These are phyloP conservation scores for Lordiphosa mommai DNA, from an alignment of 1,140 invertebrate genomes.

Conservation along the genomic window DNA sequence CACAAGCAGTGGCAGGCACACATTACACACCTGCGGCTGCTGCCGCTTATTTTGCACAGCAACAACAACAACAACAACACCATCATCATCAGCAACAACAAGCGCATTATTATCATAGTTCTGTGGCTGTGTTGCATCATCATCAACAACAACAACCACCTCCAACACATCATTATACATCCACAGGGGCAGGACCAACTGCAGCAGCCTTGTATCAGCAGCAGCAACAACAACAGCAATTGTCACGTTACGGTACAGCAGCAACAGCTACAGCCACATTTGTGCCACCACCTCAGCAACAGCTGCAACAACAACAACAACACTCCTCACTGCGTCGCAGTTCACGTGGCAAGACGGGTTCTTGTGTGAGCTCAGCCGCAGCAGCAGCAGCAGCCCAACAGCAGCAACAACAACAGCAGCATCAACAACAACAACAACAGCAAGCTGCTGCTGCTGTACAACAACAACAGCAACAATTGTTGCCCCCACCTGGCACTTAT, in stretches of 20 bases:
- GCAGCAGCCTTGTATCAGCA: constrained; percentile 56
- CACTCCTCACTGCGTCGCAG: constrained; percentile 74
- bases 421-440: constrained; percentile 35
- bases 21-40: constrained; percentile 53
- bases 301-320: constrained; percentile 49
- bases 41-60: constrained; percentile 55
- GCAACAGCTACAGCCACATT: constrained; percentile 50
- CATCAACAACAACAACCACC: constrained; percentile 44
- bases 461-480: constrained; percentile 41
- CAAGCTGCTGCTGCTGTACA: too few relatives aligned
- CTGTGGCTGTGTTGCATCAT: constrained; percentile 52
- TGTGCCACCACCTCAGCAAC: constrained; percentile 56
- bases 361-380: constrained; percentile 78
- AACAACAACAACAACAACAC: constrained; percentile 50
- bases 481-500: constrained; percentile 45
- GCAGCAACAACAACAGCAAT: constrained; percentile 39
- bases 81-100: constrained; percentile 46
- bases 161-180: constrained; percentile 65
- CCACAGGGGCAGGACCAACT: constrained; percentile 58
- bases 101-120: constrained; percentile 66
- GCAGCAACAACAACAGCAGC: constrained; percentile 45
- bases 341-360: constrained; percentile 80
- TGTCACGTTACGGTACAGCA: constrained; percentile 43
- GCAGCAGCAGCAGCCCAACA: constrained; percentile 59
- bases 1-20: constrained; percentile 38